Percentiles rank a stretch among this genome's conserved stretches.
These are phyloP conservation scores for Dryobates pubescens DNA, from an alignment of 2,797 vertebrate genomes.

Conservation along the genomic window DNA sequence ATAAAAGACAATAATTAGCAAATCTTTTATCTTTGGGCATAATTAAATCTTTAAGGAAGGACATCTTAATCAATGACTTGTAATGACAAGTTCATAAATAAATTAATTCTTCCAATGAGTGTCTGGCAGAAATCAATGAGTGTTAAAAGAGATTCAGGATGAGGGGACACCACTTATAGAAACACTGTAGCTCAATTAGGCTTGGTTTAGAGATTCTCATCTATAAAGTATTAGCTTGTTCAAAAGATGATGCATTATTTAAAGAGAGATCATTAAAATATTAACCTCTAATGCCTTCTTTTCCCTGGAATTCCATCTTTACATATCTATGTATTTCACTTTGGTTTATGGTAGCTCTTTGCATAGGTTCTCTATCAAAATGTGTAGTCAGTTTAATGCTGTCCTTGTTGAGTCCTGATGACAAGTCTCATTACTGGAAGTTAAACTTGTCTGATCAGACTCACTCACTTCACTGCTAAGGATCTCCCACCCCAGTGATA, in stretches of 20 bases:
- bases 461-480: not conserved
- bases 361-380: not conserved
- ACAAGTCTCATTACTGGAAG: not conserved
- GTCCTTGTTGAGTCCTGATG: not conserved
- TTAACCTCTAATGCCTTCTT: conserved; percentile 56
- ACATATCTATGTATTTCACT: not conserved
- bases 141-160: conserved; percentile 85
- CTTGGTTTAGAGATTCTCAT: conserved; percentile 73
- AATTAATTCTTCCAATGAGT: conserved; percentile 94
- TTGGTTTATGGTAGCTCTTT: not conserved
- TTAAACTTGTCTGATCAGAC: not conserved
- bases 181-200: conserved; percentile 70
- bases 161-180: conserved; percentile 66
- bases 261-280: conserved; percentile 68
- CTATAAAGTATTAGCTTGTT: conserved; percentile 75
- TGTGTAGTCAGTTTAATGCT: not conserved
- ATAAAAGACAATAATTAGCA: conserved; percentile 98
- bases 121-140: conserved; percentile 88
- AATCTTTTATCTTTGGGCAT: conserved; percentile 97
- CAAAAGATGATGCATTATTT: conserved; percentile 73
- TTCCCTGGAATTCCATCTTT: not conserved
- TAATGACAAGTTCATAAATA: conserved; percentile 99
- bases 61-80: conserved; percentile 93
- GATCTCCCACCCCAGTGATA: not conserved
- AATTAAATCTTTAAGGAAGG: conserved; percentile 95